These are phyloP conservation scores for Myiothlypis coronata DNA, from an alignment of 2,797 vertebrate genomes.

Conservation along the genomic window DNA sequence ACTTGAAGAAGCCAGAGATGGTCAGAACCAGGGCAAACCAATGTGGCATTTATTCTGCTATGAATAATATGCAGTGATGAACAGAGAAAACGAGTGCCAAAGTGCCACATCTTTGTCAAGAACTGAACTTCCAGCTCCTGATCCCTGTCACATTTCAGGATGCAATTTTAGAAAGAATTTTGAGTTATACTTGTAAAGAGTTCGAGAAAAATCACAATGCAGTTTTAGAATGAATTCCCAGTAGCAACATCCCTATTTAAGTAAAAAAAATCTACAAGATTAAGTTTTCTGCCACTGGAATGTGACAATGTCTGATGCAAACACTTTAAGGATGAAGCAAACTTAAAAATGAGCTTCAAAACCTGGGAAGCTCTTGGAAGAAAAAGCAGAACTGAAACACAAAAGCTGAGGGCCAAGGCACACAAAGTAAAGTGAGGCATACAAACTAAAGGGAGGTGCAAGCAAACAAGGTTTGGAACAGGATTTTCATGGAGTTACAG, in stretches of 20 bases:
- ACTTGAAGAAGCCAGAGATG: not conserved
- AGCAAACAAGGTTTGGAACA: not conserved
- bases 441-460: not conserved
- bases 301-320: not conserved
- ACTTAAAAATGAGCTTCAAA: not conserved
- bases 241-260: not conserved
- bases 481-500: not conserved
- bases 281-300: not conserved
- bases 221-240: not conserved
- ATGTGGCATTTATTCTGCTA: not conserved
- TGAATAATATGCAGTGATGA: not conserved
- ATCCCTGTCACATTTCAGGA: not conserved
- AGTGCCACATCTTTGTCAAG: not conserved
- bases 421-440: not conserved
- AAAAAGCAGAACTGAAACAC: not conserved
- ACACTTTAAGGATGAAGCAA: not conserved
- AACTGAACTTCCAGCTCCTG: not conserved
- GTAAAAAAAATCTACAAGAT: not conserved
- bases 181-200: not conserved
- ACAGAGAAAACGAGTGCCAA: not conserved
- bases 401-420: not conserved
- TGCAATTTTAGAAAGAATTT: not conserved
- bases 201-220: not conserved
- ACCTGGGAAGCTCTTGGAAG: not conserved
- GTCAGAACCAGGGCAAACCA: not conserved